Base-by-base conservation (phyloP, 2,888 invertebrate species). In the Euzophera pinguis region DNA sequence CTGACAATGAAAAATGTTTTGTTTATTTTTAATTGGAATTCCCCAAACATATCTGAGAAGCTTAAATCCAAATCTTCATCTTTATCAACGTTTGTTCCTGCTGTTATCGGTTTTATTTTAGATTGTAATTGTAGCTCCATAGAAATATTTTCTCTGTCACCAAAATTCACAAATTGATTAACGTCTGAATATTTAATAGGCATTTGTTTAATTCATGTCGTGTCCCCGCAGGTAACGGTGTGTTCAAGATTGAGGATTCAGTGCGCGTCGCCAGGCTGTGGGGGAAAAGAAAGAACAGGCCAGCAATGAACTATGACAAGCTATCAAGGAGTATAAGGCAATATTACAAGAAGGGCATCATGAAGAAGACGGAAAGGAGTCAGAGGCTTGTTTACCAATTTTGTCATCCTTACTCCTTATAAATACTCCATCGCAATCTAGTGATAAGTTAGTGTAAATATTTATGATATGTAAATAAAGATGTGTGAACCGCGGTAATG, bases 231-330 rank as follows among this genome's bases (percentile, higher is more conserved):
- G 91, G 84, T 81, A 96, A 95, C 84, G 99, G 98, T 54, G 96
- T 99, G 41, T 99, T 99, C 92, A 99, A 99, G 91, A 99, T 99
- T 79, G 99, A 99, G 84, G 99, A 99, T 88, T 98, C 98, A 9
- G 97, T 98, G 27, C 94, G 97, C 64, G 98, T 99, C 50, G 99
- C 99, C n/a, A 93, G 96, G 65, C 93, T 98, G 52, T 99, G 99
- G 99, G 99, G 99, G 57, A 95, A 97, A 71, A 93, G 99, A 62
- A 99, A 99, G 89, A 99, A 99, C 91, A 93, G 99, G 8, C 98
- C 99, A 0, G 98, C 98, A 27, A 99, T 99, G 99, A 99, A 99
- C 91, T 99, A 99, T 90, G 99, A 99, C 91, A 99, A 99, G 83
- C 91, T 99, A 47, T 98, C 98, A 61, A 93, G 99, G 53, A 99